Base-by-base conservation (phyloP, 2,888 invertebrate genomes). In the Subacronicta megacephala region DNA sequence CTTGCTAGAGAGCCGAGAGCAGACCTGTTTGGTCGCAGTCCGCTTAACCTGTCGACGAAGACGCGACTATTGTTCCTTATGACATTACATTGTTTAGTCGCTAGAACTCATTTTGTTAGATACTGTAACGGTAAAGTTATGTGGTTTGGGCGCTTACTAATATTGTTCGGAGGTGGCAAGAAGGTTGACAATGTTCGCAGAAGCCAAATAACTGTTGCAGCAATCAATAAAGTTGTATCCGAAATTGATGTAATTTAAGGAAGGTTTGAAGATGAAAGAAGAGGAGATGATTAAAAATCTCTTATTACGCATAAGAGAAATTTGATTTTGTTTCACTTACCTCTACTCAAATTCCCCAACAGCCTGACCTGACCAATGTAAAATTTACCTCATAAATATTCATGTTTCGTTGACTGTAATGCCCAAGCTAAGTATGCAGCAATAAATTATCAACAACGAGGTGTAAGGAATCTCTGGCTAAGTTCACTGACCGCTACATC, bases 401-500 rank as follows among this genome's bases (percentile, higher is more conserved):
- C 69, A 75, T 69, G 51, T 68, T 45, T 46, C 43, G 52, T 42
- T 59, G 54, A 71, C 43, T 55, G 57, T 63, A 64, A 71, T 71
- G 51, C 50, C 61, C 61, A 62, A 68, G 52, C 50, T 40, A 72
- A 80, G 67, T 66, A 55, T 61, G 46, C 60, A 62, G 80, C 69
- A 80, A 87, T 88, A 88, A 84, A 85, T 83, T 83, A 83, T 79
- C 74, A 74, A 70, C 74, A 80, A 84, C 81, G 72, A 84, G 84
- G 84, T 85, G 85, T 82, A 79, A 80, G 82, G 81, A 82, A 80
- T 83, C 83, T 79, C 75, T 75, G 71, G 73, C 72, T 71, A 74
- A 70, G 90, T 84, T 88, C 89, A 74, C 60, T 78, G 87, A 85
- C 82, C 89, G 75, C 72, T 69, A 41, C 87, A 85, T 85, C 84